phyloP scores from a whole-genome alignment of 2,797 vertebrate species.

The Phrynocephalus forsythii region DNA sequence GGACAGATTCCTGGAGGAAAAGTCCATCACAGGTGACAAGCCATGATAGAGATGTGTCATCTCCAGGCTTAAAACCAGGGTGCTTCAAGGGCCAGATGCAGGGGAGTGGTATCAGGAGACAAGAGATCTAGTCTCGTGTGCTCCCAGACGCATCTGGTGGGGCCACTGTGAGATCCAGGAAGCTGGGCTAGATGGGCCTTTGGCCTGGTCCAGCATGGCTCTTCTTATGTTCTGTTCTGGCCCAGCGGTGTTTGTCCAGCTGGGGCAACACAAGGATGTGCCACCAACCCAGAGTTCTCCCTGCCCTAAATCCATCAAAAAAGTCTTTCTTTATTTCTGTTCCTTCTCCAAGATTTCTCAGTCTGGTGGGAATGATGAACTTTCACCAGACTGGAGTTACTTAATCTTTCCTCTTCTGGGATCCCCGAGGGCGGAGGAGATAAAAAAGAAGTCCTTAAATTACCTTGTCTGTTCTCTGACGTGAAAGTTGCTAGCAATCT shows the following conservation, averaged over 20 bases:
- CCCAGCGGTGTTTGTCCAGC: constrained; percentile 2
- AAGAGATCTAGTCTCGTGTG: too few species aligned
- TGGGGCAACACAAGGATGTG: background rate
- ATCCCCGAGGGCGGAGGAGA: background rate
- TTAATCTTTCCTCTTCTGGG: background rate
- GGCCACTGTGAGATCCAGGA: too few species aligned
- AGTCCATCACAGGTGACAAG: too few species aligned
- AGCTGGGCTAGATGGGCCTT: too few species aligned
- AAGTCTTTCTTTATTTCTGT: background rate
- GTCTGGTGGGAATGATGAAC: background rate
- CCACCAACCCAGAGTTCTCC: background rate
- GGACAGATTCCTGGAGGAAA: too few species aligned
- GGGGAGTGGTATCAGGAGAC: too few species aligned
- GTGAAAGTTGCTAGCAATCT: background rate
- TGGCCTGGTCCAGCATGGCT: too few species aligned
- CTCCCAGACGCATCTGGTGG: too few species aligned
- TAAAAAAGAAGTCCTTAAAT: constrained; percentile 33
- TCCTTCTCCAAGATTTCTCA: background rate
- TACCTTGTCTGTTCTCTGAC: background rate
- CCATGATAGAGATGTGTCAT: too few species aligned
- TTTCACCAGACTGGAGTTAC: background rate
- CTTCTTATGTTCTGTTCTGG: background rate
- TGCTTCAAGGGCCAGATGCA: too few species aligned
- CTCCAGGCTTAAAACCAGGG: too few species aligned
- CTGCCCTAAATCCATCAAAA: background rate